phyloP scores from a whole-genome alignment of 2,797 vertebrate species.

The Sebastes nivosus region DNA sequence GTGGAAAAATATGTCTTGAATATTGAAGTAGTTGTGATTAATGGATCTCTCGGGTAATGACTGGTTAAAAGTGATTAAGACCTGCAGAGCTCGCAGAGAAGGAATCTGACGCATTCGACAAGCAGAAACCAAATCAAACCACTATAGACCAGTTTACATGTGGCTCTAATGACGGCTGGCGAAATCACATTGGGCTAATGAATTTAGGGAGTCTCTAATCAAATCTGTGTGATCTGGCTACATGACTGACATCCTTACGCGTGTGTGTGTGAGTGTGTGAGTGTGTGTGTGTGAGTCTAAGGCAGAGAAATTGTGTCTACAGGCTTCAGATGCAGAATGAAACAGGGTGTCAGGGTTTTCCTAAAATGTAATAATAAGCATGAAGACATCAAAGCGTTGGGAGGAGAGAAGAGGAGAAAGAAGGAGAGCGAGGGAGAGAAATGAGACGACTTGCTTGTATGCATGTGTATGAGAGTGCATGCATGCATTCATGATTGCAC shows the following conservation, averaged over 20 bases:
- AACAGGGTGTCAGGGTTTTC: slow-evolving; percentile 33
- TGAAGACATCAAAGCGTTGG: slow-evolving; percentile 49
- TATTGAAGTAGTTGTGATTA: neutral
- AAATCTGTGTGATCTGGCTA: slow-evolving; percentile 80
- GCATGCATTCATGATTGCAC: slow-evolving; percentile 60
- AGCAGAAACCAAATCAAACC: slow-evolving; percentile 73
- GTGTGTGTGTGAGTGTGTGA: neutral
- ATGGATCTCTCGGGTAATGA: neutral
- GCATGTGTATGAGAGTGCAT: slow-evolving; percentile 40
- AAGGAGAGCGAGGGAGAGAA: neutral
- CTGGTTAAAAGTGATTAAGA: slow-evolving; percentile 32
- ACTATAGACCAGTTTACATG: slow-evolving; percentile 74
- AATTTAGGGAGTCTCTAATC: slow-evolving; percentile 82
- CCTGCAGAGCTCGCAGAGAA: slow-evolving; percentile 28
- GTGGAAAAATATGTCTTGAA: neutral
- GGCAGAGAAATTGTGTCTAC: slow-evolving; percentile 21
- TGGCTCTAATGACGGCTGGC: slow-evolving; percentile 75
- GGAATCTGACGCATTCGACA: slow-evolving; percentile 42
- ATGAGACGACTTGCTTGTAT: slow-evolving; percentile 16
- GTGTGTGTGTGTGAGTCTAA: neutral
- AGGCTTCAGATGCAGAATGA: slow-evolving; percentile 37
- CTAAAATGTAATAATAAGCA: slow-evolving; percentile 47
- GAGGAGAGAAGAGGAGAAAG: neutral
- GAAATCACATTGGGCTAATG: slow-evolving; percentile 79
- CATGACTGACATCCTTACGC: slow-evolving; percentile 60